These are phyloP conservation scores for Drosophila mojavensis DNA, from an alignment of 1,140 invertebrate genomes.

Conservation along the genomic window DNA sequence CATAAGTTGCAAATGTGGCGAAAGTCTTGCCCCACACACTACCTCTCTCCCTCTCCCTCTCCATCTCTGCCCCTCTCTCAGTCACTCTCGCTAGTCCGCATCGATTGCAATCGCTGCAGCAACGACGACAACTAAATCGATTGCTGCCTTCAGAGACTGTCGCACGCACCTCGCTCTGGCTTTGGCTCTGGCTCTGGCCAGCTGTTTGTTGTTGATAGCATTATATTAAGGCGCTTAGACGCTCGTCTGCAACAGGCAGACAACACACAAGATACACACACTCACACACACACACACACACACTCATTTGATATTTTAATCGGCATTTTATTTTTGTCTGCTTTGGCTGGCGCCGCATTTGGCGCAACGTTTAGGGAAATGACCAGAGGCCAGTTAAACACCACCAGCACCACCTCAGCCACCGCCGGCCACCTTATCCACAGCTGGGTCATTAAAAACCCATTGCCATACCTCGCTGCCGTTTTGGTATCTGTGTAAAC, in stretches of 20 bases:
- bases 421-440: slow-evolving; percentile 4
- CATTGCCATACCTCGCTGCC: slow-evolving; percentile 12
- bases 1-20: slow-evolving; percentile 50
- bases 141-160: slow-evolving; percentile 26
- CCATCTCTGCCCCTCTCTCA: neutral
- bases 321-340: slow-evolving; percentile 77
- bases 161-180: slow-evolving; percentile 7
- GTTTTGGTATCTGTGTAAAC: slow-evolving; percentile 32
- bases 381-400: slow-evolving; percentile 27
- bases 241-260: slow-evolving; percentile 38
- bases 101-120: slow-evolving; percentile 42
- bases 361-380: slow-evolving; percentile 60
- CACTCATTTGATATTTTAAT: slow-evolving; percentile 74
- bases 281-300: slow-evolving; percentile 6
- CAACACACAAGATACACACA: slow-evolving; percentile 7
- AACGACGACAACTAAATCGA: slow-evolving; percentile 52
- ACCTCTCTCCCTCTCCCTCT: neutral
- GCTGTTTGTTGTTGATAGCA: slow-evolving; percentile 60
- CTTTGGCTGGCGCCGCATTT: slow-evolving; percentile 55
- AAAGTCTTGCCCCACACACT: slow-evolving; percentile 25
- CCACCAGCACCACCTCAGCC: neutral
- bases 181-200: slow-evolving; percentile 18
- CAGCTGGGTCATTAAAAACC: slow-evolving; percentile 44
- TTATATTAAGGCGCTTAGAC: slow-evolving; percentile 78
- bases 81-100: neutral